These are phyloP conservation scores for Calidris pygmaea DNA, from an alignment of 2,113 vertebrate genomes.

Conservation along the genomic window DNA sequence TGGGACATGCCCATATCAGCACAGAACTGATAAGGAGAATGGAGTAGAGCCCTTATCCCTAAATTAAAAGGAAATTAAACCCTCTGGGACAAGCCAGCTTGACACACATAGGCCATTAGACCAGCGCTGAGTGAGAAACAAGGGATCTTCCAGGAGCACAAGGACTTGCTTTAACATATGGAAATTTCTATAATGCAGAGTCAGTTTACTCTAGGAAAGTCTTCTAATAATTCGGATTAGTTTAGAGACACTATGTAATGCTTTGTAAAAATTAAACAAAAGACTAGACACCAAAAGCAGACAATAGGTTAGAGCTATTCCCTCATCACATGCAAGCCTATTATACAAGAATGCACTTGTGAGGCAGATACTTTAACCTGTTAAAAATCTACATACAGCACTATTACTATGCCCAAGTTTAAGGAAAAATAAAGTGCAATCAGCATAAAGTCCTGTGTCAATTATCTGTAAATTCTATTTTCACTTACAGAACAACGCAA, in stretches of 20 bases:
- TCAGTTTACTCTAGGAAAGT: background rate
- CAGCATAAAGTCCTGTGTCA: background rate
- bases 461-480: conserved; percentile 32
- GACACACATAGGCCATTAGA: rapidly evolving
- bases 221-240: background rate
- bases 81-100: background rate
- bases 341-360: background rate
- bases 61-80: background rate
- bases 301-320: background rate
- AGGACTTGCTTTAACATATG: background rate
- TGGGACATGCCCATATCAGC: background rate
- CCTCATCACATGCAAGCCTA: background rate
- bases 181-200: background rate
- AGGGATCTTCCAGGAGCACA: background rate
- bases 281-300: background rate
- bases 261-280: background rate
- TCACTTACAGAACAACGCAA: conserved; percentile 28
- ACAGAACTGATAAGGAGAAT: background rate
- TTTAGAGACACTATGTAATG: background rate
- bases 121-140: background rate
- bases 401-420: background rate
- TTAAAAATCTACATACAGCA: background rate
- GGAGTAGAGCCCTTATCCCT: background rate
- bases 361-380: background rate
- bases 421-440: background rate